Conservation (phyloP, 92 coral and sea anemone species). For the Heteractis magnifica region DNA sequence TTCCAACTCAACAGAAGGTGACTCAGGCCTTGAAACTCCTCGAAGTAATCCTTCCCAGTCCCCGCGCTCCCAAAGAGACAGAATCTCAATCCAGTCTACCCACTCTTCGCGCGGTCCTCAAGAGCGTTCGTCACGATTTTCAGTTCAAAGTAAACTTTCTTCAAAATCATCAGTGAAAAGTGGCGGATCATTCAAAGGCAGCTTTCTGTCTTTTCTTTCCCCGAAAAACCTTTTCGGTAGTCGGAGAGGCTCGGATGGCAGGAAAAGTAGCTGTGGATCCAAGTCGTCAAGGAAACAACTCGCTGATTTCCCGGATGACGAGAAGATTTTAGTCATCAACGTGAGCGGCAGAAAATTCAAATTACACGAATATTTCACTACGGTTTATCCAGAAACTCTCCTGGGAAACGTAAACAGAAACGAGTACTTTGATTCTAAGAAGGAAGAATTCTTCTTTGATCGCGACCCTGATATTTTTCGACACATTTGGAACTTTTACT, state of each 20-base stretch:
- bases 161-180: slow-evolving; percentile 34
- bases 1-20: slow-evolving; percentile 35
- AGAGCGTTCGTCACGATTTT: slow-evolving; percentile 9
- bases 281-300: slow-evolving; percentile 44
- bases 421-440: slow-evolving; percentile 47
- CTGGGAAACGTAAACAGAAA: slow-evolving; percentile 57
- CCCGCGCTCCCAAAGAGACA: background rate
- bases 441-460: slow-evolving; percentile 71
- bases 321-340: slow-evolving; percentile 46
- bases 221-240: slow-evolving; percentile 49
- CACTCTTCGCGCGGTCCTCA: slow-evolving; percentile 6
- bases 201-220: slow-evolving; percentile 58
- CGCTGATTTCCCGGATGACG: slow-evolving; percentile 63
- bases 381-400: slow-evolving; percentile 69
- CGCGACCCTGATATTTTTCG: slow-evolving; percentile 82
- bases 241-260: slow-evolving; percentile 21
- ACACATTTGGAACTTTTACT: slow-evolving; percentile 79
- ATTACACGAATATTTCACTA: slow-evolving; percentile 65
- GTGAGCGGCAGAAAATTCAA: slow-evolving; percentile 71
- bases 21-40: slow-evolving; percentile 41
- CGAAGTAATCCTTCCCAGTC: slow-evolving; percentile 7
- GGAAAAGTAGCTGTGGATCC: slow-evolving; percentile 42
- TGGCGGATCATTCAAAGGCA: slow-evolving; percentile 34
- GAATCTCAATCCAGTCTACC: background rate
- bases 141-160: slow-evolving; percentile 22